Evolutionary conservation across 2,113 vertebrate species (phyloP).

Genomic region (Oreochromis spilurus): DNA sequence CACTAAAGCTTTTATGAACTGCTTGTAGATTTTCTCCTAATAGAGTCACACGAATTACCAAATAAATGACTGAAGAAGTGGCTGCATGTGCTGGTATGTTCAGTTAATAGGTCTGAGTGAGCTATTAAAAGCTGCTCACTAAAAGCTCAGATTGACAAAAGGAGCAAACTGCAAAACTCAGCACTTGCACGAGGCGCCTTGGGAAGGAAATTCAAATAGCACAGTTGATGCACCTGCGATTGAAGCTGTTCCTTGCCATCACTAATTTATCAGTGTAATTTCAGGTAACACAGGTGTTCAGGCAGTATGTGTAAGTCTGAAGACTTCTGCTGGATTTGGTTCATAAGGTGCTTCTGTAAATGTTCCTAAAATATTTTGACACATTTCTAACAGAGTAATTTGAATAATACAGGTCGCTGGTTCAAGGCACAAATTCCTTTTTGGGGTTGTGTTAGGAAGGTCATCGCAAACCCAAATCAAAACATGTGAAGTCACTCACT

Average conservation of each 20-base stretch:
- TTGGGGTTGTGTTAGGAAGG: background rate
- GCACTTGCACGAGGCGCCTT: constrained; percentile 11
- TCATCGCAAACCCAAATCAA: background rate
- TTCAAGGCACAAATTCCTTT: background rate
- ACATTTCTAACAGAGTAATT: background rate
- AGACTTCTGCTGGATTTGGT: background rate
- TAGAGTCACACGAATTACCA: background rate
- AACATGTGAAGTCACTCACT: background rate
- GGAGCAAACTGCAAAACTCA: constrained; percentile 24
- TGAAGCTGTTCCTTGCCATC: constrained; percentile 22
- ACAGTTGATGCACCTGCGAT: constrained; percentile 50
- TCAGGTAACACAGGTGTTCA: constrained; percentile 45
- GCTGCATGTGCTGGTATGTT: background rate
- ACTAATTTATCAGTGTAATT: constrained; percentile 41
- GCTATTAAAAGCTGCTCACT: background rate
- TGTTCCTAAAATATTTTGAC: background rate
- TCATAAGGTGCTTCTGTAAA: background rate
- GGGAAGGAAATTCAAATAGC: constrained; percentile 21
- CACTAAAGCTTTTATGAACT: constrained; percentile 17
- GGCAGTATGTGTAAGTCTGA: background rate
- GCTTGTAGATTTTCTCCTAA: background rate
- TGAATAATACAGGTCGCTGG: background rate
- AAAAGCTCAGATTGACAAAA: constrained; percentile 34
- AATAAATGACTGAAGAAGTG: background rate
- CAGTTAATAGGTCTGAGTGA: background rate